Base-by-base conservation (phyloP, 2,888 invertebrate species). In the Aleiodes leptofemur region DNA sequence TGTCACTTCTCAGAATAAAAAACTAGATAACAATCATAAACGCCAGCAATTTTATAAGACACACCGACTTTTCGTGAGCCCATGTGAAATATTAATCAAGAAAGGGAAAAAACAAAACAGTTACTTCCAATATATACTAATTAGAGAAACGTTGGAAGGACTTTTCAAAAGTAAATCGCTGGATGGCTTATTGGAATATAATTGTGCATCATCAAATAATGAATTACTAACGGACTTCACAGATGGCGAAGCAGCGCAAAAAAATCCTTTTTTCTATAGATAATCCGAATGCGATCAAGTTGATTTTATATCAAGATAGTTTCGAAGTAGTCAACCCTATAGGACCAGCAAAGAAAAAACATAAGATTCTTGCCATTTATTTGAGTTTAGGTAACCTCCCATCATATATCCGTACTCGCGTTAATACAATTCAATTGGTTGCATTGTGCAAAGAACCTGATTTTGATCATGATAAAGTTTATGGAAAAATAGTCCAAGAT, bases 251-350 rank as follows among this genome's bases (percentile, higher is more conserved):
- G 78, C 80, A n/a, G 83, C 74, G 68, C 72, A 74, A 68, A 61
- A 77, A 8, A 81, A 79, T 68, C 4, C 4, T 13, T 83, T 81
- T 76, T 81, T 84, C 48, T 61, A 80, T 69, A 53, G 80, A n/a
- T 23, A 80, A 81, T 73, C 77, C 79, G 7, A 71, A 80, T 31
- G 78, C 73, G 4, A 7, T 85, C 0, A 77, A 80, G 69, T 50
- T 79, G 14, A 81, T 78, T 0, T 55, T 78, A 34, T 82, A 78
- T 59, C 81, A 83, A 73, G 80, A 83, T 51, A 72, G 77, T 31
- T 81, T 83, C 72, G 81, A 82, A 56, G 64, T 81, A 1, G 81
- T 80, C 0, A 81, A 81, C 64, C 80, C 81, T 4, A 16, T 78
- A 8, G 77, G 79, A 16, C 14, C 77, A 7, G 82, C 81, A 7